These are phyloP conservation scores for Tiliqua scincoides DNA, from an alignment of 2,113 vertebrate species.

Conservation along the genomic window DNA sequence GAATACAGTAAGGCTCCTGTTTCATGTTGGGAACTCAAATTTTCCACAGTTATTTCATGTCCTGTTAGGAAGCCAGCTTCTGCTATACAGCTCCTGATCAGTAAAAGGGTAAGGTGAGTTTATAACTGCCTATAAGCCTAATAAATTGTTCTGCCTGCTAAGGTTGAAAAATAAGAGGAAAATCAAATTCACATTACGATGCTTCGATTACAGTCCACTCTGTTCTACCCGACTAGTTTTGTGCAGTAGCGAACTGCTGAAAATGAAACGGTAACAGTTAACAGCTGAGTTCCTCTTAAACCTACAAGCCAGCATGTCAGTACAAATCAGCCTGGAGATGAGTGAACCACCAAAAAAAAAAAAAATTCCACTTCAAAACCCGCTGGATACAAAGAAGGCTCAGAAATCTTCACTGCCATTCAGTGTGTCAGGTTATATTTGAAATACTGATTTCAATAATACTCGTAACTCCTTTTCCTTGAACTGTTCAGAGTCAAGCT, in stretches of 20 bases:
- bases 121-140: constrained; percentile 27
- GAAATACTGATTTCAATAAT: constrained; percentile 8
- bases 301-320: constrained; percentile 64
- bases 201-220: constrained; percentile 10
- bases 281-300: constrained; percentile 56
- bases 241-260: constrained; percentile 47
- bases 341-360: constrained; percentile 51
- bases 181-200: constrained; percentile 28
- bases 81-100: constrained; percentile 24
- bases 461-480: constrained; percentile 1
- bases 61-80: constrained; percentile 33
- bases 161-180: constrained; percentile 32
- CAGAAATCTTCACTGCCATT: background rate
- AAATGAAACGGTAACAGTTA: constrained; percentile 61
- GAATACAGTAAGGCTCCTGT: constrained; percentile 27
- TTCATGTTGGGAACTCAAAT: constrained; percentile 30
- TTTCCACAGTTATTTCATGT: constrained; percentile 40
- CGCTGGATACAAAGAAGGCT: constrained; percentile 1
- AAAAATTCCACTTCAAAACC: constrained; percentile 20
- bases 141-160: background rate
- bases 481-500: background rate
- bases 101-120: constrained; percentile 7
- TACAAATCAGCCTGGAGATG: constrained; percentile 63
- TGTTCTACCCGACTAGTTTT: constrained; percentile 55
- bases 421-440: background rate